Evolutionary conservation across 2,797 vertebrate genomes (phyloP).

Genomic region (Enteromius viviparus): DNA sequence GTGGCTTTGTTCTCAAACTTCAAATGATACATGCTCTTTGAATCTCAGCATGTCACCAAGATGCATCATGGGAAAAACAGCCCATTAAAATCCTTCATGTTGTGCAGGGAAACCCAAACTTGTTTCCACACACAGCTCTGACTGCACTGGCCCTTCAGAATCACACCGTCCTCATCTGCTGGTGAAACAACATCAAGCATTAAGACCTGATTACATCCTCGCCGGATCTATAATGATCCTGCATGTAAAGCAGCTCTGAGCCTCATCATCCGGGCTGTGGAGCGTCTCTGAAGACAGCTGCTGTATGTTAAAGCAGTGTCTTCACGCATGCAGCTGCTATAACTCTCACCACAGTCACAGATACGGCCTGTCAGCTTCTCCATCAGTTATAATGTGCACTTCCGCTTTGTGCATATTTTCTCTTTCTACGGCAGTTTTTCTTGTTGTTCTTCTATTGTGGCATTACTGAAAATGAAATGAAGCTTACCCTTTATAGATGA

Average conservation of each 20-base stretch:
- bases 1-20: constrained; percentile 59
- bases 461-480: not conserved
- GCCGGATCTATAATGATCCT: constrained; percentile 26
- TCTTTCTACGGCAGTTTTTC: not conserved
- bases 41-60: constrained; percentile 34
- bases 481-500: not conserved
- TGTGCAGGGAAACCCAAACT: not conserved
- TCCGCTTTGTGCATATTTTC: not conserved
- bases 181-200: constrained; percentile 52
- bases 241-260: constrained; percentile 53
- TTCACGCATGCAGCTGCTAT: not conserved
- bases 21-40: constrained; percentile 32
- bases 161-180: not conserved
- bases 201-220: constrained; percentile 57
- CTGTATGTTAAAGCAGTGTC: constrained; percentile 11
- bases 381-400: not conserved
- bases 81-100: constrained; percentile 12
- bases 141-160: not conserved
- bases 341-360: not conserved
- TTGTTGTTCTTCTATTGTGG: not conserved
- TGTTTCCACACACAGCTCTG: not conserved
- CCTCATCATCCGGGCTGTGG: constrained; percentile 46
- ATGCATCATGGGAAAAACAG: constrained; percentile 1
- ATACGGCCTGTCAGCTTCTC: not conserved
- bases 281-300: constrained; percentile 22